A percentile compares a stretch with the other conserved stretches of the same genome.
phyloP scores from a whole-genome alignment of 1,140 invertebrate species.

The Bombus sibiricus region DNA sequence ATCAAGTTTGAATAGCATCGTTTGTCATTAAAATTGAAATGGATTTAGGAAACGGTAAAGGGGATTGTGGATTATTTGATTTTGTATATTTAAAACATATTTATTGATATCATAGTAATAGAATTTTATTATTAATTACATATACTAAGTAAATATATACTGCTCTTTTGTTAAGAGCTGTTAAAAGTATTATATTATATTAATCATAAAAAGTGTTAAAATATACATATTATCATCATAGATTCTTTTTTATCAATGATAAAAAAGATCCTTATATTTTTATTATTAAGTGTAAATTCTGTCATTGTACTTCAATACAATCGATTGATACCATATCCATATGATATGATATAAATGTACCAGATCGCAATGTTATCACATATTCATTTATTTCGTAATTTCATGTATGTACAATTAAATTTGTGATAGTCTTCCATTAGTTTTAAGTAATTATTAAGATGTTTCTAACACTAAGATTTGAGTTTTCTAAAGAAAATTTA shows the following conservation, averaged over 20 bases:
- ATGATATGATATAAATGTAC: too few species aligned
- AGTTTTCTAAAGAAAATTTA: constrained; percentile 20
- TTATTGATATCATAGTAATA: not conserved
- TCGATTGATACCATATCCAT: too few species aligned
- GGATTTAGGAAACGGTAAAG: not conserved
- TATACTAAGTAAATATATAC: not conserved
- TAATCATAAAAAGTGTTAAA: not conserved
- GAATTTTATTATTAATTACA: not conserved
- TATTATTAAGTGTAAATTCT: not conserved
- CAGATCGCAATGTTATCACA: not conserved
- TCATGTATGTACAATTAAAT: not conserved
- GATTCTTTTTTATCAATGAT: not conserved
- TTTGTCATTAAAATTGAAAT: constrained; percentile 9
- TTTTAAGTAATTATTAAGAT: not conserved
- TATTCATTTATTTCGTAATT: constrained; percentile 1
- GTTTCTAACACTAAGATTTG: not conserved
- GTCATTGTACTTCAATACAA: not conserved
- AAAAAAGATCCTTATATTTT: not conserved
- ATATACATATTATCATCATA: not conserved
- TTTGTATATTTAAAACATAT: not conserved
- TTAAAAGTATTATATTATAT: constrained; percentile 28
- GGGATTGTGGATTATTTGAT: not conserved
- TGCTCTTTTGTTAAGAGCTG: not conserved
- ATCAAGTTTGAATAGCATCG: constrained; percentile 23
- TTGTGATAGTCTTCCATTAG: not conserved